phyloP scores from a whole-genome alignment of 1,140 invertebrate species.

The Portunus trituberculatus region DNA sequence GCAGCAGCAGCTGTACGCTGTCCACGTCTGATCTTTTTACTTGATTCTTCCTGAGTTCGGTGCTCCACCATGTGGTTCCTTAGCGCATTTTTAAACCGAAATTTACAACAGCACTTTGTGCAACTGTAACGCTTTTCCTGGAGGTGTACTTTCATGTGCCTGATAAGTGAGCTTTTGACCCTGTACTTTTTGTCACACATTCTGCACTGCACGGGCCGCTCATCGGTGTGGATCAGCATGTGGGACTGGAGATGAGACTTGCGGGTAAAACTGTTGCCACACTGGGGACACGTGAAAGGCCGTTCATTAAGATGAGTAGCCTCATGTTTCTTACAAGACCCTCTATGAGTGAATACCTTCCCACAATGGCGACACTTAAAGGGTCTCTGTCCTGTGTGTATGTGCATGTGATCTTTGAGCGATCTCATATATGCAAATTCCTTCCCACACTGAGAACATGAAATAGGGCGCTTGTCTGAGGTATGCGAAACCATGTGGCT shows the following conservation, averaged over 20 bases:
- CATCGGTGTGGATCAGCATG: not conserved
- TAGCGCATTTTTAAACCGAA: not conserved
- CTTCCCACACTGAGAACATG: not conserved
- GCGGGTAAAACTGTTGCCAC: not conserved
- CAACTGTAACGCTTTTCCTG: not conserved
- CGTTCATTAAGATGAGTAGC: not conserved
- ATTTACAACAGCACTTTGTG: not conserved
- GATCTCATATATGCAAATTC: not conserved
- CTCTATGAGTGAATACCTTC: not conserved
- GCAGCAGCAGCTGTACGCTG: not conserved
- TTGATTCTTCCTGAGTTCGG: not conserved
- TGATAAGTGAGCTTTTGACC: not conserved
- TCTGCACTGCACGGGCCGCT: not conserved
- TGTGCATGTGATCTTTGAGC: not conserved
- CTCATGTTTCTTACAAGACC: not conserved
- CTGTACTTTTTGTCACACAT: not conserved
- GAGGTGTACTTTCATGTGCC: not conserved
- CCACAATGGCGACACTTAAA: not conserved
- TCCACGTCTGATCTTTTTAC: not conserved
- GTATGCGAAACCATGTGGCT: not conserved
- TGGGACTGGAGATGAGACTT: not conserved
- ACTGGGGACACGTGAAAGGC: not conserved
- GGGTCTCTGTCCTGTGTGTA: not conserved
- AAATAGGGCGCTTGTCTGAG: not conserved
- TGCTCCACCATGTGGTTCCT: not conserved